Conservation (phyloP, 2,113 vertebrate genomes). For the Oreotrochilus melanogaster region DNA sequence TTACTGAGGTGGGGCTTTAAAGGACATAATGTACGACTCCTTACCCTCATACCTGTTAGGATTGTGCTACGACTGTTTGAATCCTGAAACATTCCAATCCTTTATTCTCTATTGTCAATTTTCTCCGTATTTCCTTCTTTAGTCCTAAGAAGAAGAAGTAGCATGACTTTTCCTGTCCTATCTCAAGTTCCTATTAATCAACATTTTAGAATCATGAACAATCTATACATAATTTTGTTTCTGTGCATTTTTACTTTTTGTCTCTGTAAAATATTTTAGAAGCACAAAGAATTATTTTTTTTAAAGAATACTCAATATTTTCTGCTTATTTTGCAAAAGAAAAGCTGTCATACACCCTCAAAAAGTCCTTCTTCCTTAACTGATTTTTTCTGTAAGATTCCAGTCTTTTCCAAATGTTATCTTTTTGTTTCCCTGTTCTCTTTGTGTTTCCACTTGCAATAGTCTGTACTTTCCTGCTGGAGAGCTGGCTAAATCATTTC, state of each 20-base stretch:
- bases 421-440: conserved; percentile 54
- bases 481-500: conserved; percentile 22
- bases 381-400: conserved; percentile 11
- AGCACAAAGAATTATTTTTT: background rate
- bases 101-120: too few species aligned
- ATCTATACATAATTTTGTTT: too few species aligned
- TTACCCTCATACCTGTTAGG: background rate
- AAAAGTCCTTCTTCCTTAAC: background rate
- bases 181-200: too few species aligned
- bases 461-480: conserved; percentile 1
- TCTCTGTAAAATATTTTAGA: background rate
- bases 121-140: too few species aligned
- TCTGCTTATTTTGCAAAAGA: background rate
- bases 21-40: too few species aligned
- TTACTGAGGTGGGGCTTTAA: background rate
- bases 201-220: too few species aligned
- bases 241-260: too few species aligned
- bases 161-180: too few species aligned
- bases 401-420: background rate
- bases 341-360: background rate
- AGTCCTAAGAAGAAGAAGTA: too few species aligned
- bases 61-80: background rate
- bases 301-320: background rate
- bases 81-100: too few species aligned
- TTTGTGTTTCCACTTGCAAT: conserved; percentile 33